These are phyloP conservation scores for Heliangelus exortis DNA, from an alignment of 2,797 vertebrate genomes.

Conservation along the genomic window DNA sequence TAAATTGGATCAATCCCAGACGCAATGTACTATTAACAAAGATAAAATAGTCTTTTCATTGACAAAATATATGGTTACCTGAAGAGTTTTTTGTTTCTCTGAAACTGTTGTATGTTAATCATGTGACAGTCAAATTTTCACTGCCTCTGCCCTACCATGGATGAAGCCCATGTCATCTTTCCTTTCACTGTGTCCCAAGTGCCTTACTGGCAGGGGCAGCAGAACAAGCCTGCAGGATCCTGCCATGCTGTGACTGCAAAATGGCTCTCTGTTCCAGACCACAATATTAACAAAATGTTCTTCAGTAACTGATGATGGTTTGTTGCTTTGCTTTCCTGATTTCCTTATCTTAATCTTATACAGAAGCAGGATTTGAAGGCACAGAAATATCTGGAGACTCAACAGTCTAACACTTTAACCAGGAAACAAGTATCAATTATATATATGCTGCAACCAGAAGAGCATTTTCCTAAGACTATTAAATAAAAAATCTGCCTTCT, in stretches of 20 bases:
- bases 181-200: neutral
- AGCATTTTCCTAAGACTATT: neutral
- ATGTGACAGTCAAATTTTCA: neutral
- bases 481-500: neutral
- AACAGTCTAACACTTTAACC: neutral
- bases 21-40: neutral
- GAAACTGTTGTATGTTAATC: neutral
- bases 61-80: neutral
- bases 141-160: accelerated
- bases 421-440: neutral
- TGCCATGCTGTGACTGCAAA: neutral
- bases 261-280: neutral
- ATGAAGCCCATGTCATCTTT: neutral
- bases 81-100: neutral
- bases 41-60: neutral
- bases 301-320: neutral
- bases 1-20: neutral
- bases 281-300: neutral
- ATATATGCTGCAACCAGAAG: neutral
- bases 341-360: neutral
- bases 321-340: neutral
- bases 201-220: neutral
- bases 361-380: neutral
- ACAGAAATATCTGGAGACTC: neutral
- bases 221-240: neutral